Percentiles rank a stretch among this genome's conserved stretches.
Evolutionary conservation across 2,888 invertebrate genomes (phyloP).

Genomic region (Drosophila siamana): DNA sequence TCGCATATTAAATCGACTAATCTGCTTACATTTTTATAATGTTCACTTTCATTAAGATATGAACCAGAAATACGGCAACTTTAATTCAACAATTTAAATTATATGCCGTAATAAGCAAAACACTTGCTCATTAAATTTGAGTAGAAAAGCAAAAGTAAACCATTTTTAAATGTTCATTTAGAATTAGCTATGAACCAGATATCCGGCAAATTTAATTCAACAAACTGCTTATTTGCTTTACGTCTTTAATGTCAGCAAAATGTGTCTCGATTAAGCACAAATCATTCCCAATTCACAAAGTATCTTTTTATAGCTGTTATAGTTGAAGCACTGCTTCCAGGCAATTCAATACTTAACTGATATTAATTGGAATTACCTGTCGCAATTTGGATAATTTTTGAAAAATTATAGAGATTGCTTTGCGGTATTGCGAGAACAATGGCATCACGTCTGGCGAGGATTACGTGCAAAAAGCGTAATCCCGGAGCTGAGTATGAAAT

Average conservation of each 20-base stretch:
- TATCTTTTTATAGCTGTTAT: neutral
- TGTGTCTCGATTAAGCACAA: neutral
- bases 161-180: no score
- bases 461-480: slow-evolving; percentile 35
- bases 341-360: neutral
- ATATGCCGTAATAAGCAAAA: no score
- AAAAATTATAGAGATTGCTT: neutral
- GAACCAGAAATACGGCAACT: no score
- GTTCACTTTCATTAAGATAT: no score
- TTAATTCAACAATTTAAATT: no score
- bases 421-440: neutral
- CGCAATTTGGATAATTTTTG: neutral
- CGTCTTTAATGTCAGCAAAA: no score
- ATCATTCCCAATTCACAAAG: neutral
- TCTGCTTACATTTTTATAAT: no score
- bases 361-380: slow-evolving; percentile 12
- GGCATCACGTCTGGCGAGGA: slow-evolving; percentile 38
- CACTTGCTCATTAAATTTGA: no score
- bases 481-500: slow-evolving; percentile 55
- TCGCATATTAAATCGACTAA: neutral
- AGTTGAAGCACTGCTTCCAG: neutral
- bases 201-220: no score
- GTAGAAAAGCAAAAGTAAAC: no score
- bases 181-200: no score
- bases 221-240: no score